A percentile compares a stretch with the other conserved stretches of the same genome.
Evolutionary conservation across 2,797 vertebrate species (phyloP).

Genomic region (Myotis vivesi): DNA sequence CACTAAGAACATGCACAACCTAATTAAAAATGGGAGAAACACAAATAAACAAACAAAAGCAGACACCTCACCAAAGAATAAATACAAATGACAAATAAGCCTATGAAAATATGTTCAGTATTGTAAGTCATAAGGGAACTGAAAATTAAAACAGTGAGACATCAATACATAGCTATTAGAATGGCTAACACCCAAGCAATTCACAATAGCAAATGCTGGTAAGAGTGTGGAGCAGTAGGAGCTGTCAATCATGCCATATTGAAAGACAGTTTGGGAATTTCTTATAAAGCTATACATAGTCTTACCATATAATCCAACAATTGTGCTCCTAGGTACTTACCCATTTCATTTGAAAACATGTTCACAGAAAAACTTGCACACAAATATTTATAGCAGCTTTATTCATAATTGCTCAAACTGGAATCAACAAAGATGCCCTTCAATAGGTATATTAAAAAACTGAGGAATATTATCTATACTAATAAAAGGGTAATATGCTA

Average conservation of each 20-base stretch:
- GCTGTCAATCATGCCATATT: neutral
- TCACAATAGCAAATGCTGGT: neutral
- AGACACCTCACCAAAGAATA: neutral
- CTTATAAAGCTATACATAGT: neutral
- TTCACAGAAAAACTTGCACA: neutral
- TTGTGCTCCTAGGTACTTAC: neutral
- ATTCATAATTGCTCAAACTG: neutral
- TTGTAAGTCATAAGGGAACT: neutral
- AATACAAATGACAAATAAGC: neutral
- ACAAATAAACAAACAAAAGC: neutral
- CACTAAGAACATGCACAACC: neutral
- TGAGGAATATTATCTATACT: neutral
- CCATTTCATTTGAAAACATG: neutral
- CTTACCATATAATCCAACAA: neutral
- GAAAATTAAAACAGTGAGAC: neutral
- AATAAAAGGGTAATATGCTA: too few species aligned
- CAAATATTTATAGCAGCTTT: neutral
- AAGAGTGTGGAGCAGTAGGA: neutral
- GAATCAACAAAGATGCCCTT: neutral
- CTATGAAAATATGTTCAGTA: neutral
- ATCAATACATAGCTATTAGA: neutral
- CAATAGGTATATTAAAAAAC: neutral
- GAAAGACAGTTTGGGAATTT: neutral
- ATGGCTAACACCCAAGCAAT: neutral
- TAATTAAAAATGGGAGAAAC: neutral